phyloP scores from a whole-genome alignment of 2,888 invertebrate genomes.

The Dicranocentrus wangi region DNA sequence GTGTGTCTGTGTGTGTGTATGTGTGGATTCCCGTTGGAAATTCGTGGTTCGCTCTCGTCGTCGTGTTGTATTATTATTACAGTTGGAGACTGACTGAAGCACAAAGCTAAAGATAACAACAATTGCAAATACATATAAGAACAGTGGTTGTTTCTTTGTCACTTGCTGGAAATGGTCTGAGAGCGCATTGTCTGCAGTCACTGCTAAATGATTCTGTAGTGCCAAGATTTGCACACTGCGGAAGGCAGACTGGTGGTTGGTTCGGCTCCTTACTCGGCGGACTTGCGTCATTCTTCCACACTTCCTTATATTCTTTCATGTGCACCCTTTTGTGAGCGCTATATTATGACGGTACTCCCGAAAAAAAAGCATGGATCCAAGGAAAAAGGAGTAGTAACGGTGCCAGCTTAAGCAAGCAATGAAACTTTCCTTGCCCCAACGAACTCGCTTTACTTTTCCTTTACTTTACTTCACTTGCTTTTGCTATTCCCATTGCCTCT shows the following conservation, averaged over 20 bases:
- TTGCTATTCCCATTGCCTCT: background rate
- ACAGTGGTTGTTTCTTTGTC: constrained; percentile 59
- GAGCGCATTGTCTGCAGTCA: constrained; percentile 71
- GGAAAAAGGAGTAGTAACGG: constrained; percentile 28
- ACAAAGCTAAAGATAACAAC: constrained; percentile 14
- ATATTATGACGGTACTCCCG: background rate
- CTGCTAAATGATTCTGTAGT: constrained; percentile 64
- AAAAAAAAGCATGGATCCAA: constrained; percentile 9
- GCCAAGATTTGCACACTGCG: constrained; percentile 69
- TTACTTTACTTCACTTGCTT: too few relatives aligned
- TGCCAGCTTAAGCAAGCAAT: constrained; percentile 43
- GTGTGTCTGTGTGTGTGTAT: background rate
- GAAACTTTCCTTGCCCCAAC: constrained; percentile 20
- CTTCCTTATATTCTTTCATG: constrained; percentile 64
- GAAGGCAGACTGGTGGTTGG: constrained; percentile 71
- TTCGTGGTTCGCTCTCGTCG: too few relatives aligned
- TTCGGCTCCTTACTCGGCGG: constrained; percentile 67
- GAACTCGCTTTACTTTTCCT: constrained; percentile 15
- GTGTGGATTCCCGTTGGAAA: background rate
- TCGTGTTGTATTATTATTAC: too few relatives aligned
- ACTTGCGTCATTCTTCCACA: constrained; percentile 73
- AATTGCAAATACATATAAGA: constrained; percentile 33
- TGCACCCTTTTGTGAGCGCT: background rate
- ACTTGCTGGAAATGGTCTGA: constrained; percentile 62
- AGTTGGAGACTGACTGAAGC: constrained; percentile 3